Evolutionary conservation across 2,797 vertebrate species (phyloP), one percentile per base, ranked within the genome.

Genomic region (Discoglossus pictus): DNA sequence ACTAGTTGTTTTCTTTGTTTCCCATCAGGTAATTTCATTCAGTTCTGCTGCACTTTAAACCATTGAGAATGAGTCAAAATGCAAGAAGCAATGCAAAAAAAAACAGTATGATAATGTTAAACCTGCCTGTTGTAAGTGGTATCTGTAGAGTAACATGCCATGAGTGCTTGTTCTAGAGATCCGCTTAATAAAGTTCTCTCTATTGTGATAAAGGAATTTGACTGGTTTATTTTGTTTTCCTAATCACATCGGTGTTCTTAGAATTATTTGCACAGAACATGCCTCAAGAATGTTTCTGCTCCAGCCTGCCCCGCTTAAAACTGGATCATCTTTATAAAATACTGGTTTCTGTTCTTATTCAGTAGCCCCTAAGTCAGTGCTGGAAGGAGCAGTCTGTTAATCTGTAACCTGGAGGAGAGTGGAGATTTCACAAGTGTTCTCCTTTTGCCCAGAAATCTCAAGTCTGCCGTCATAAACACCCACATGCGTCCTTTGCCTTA

Each of bases 61-160:
- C 1, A 18, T 35, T 38, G 7, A 35, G 47, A 53, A 44, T 8
- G 40, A 35, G 40, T 59, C 54, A 39, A 13, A 24, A 46, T 38
- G 68, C 60, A 63, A 71, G 42, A 51, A 44, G 58, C 61, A 71
- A 71, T 71, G 68, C 68, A 71, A 71, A 55, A 16, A 68, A 27
- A 25, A 36, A 17, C 13, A 7, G 35, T 60, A 27, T 25, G 47
- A 44, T 20, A 9, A 35, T 62, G 15, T 38, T 36, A 43, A 43
- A 42, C 52, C 38, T 64, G 60, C 68, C 68, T 71, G 61, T 58
- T 63, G 16, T 56, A 70, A 70, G 7, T 7, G 60, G 68, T 58
- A 18, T 58, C 53, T 56, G 38, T 23, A 34, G 24, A 23, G 52
- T 40, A n/a, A 47, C 40, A 31, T 55, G 51, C 67, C 43, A 18